Conservation (phyloP, 2,888 invertebrate genomes). For the Copidosoma aretas region DNA sequence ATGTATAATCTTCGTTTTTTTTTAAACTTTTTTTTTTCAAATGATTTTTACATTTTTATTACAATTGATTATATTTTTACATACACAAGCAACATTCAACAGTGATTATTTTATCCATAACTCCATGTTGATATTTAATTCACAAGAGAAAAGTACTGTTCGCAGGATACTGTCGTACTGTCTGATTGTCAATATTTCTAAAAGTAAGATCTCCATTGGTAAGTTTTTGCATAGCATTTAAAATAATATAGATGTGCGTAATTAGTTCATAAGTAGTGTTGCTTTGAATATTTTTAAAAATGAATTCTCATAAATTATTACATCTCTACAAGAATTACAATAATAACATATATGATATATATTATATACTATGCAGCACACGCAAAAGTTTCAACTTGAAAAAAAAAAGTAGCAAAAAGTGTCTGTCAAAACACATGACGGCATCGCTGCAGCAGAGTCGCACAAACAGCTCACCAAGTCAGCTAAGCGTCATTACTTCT, state of each 20-base stretch:
- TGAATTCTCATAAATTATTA: too few relatives aligned
- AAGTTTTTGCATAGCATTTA: slow-evolving; percentile 19
- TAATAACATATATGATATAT: too few relatives aligned
- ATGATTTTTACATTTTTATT: slow-evolving; percentile 10
- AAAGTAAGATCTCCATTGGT: slow-evolving; percentile 24
- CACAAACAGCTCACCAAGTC: not conserved
- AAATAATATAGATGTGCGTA: not conserved
- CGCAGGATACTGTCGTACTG: slow-evolving; percentile 31
- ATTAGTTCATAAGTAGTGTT: too few relatives aligned
- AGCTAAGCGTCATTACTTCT: too few relatives aligned
- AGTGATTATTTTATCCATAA: too few relatives aligned
- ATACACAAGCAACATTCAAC: too few relatives aligned
- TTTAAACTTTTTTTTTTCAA: slow-evolving; percentile 9
- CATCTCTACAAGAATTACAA: too few relatives aligned
- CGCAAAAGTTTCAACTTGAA: too few relatives aligned
- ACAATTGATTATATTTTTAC: slow-evolving; percentile 18
- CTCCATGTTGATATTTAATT: not conserved
- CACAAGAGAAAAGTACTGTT: slow-evolving; percentile 20
- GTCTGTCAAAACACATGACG: too few relatives aligned
- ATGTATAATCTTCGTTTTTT: not conserved
- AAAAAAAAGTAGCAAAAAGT: too few relatives aligned
- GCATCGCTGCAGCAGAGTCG: not conserved
- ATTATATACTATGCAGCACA: too few relatives aligned
- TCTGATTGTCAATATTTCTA: slow-evolving; percentile 20
- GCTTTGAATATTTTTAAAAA: too few relatives aligned